Conservation (phyloP, 2,888 invertebrate species). For the Napeogenes sylphis region DNA sequence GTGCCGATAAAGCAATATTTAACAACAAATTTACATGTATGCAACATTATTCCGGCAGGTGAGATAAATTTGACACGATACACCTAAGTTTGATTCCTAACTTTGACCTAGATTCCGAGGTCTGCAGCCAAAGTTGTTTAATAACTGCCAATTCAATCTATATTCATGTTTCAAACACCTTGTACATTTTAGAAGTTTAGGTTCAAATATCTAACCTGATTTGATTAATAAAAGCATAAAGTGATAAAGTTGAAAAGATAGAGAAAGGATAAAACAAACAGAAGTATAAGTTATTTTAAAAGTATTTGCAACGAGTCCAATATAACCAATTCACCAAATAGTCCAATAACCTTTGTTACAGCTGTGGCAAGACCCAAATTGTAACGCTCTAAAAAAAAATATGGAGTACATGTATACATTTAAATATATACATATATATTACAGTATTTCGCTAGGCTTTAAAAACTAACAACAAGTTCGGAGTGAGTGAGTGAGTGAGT, state of each 20-base stretch:
- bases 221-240: too few species aligned
- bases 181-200: not conserved
- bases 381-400: too few species aligned
- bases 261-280: too few species aligned
- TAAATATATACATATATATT: too few species aligned
- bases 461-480: conserved; percentile 16
- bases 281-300: too few species aligned
- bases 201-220: not conserved
- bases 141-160: not conserved
- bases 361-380: too few species aligned
- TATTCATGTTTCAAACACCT: too few species aligned
- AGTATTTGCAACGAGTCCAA: too few species aligned
- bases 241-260: too few species aligned
- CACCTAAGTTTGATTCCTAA: not conserved
- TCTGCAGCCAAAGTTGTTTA: not conserved
- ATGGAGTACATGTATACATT: too few species aligned
- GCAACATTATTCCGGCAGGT: not conserved
- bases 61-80: not conserved
- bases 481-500: conserved; percentile 14
- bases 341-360: too few species aligned
- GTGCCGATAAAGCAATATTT: not conserved
- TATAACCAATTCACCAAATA: too few species aligned
- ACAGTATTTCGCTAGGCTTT: conserved; percentile 17
- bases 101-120: not conserved
- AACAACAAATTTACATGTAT: not conserved